A percentile compares a stretch with the other conserved stretches of the same genome.
phyloP scores from a whole-genome alignment of 1,140 invertebrate genomes.

The Mactra quadrangularis region DNA sequence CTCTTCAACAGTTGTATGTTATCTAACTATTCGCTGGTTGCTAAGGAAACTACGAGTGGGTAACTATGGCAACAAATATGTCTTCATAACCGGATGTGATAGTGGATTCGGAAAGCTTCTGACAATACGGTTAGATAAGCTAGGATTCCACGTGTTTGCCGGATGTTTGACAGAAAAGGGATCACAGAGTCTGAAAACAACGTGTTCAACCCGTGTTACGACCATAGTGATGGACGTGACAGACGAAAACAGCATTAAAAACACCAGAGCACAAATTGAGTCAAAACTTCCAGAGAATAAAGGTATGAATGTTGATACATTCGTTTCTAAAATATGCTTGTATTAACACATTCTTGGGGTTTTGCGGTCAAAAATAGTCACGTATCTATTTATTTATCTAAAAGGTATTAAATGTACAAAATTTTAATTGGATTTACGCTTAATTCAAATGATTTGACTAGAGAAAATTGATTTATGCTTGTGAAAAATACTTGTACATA shows the following conservation, averaged over 20 bases:
- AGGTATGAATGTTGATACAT: too few species aligned
- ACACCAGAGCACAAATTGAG: not conserved
- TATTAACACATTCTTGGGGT: too few species aligned
- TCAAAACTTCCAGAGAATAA: conserved; percentile 22
- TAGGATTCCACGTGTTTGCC: conserved; percentile 84
- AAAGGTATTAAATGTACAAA: too few species aligned
- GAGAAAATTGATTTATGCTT: too few species aligned
- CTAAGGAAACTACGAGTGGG: not conserved
- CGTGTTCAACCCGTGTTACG: conserved; percentile 1
- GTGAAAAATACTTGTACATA: too few species aligned
- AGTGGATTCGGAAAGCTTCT: too few species aligned
- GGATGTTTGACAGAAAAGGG: conserved; percentile 76
- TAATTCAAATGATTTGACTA: too few species aligned
- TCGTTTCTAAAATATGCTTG: too few species aligned
- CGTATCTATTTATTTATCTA: too few species aligned
- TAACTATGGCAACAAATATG: conserved; percentile 52
- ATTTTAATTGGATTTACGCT: too few species aligned
- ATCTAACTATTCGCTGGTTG: conserved; percentile 18
- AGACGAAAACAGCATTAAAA: conserved; percentile 15
- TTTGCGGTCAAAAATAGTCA: too few species aligned
- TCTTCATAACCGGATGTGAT: conserved; percentile 85
- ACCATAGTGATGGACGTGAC: conserved; percentile 38
- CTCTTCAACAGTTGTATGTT: too few species aligned
- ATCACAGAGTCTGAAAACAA: not conserved
- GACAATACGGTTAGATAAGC: conserved; percentile 78